These are phyloP conservation scores for Nyctalus aviator DNA, from an alignment of 2,797 vertebrate species.

Conservation along the genomic window DNA sequence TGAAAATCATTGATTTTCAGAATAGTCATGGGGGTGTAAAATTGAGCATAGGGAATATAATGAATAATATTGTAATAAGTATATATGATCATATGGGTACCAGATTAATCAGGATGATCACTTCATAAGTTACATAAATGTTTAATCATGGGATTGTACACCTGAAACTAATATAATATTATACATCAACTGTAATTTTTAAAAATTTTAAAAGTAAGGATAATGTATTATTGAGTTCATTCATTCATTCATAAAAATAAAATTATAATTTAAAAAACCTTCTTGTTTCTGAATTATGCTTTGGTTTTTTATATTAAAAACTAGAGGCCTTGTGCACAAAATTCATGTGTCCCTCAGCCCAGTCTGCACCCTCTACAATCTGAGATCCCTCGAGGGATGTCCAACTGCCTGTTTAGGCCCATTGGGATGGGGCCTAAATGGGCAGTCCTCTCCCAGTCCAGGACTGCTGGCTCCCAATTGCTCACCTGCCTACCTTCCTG, in stretches of 20 bases:
- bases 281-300: neutral
- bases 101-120: neutral
- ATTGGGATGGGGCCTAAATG: too few species aligned
- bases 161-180: neutral
- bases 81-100: neutral
- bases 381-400: too few species aligned
- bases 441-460: too few species aligned
- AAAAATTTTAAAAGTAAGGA: neutral
- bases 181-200: neutral
- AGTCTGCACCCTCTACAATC: too few species aligned
- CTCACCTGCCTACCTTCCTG: too few species aligned
- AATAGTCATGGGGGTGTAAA: neutral
- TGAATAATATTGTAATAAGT: neutral
- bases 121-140: neutral
- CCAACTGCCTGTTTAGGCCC: too few species aligned
- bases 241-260: constrained; percentile 34
- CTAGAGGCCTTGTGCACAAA: too few species aligned
- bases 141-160: neutral
- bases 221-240: constrained; percentile 23
- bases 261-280: neutral
- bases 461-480: too few species aligned
- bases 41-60: neutral
- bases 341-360: too few species aligned
- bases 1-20: neutral
- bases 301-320: neutral